Evolutionary conservation across 1,140 invertebrate genomes (phyloP).

Genomic region (Drosophila saltans): DNA sequence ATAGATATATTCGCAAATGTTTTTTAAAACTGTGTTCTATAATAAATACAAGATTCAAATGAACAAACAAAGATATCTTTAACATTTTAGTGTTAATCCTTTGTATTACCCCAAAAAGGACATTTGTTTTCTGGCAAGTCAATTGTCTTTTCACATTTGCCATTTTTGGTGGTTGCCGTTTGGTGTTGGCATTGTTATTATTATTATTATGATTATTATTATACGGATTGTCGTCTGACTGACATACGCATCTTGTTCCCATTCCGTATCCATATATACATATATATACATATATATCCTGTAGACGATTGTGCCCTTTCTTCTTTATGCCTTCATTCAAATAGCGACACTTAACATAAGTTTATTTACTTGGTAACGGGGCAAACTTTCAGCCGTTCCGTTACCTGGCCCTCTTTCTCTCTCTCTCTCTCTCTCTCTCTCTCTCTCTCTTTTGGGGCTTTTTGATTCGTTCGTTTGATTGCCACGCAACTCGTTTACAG

Average conservation of each 20-base stretch:
- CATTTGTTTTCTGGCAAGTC: too few relatives aligned
- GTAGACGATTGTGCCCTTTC: not conserved
- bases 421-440: not conserved
- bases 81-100: too few relatives aligned
- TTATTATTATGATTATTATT: slow-evolving; percentile 3
- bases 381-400: slow-evolving; percentile 32
- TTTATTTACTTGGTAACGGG: slow-evolving; percentile 13
- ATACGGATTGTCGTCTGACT: slow-evolving; percentile 13
- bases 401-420: not conserved
- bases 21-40: too few relatives aligned
- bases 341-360: slow-evolving; percentile 4
- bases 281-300: not conserved
- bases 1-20: too few relatives aligned
- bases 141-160: not conserved
- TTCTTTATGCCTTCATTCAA: not conserved
- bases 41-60: too few relatives aligned
- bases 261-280: slow-evolving; percentile 31
- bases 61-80: too few relatives aligned
- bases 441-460: not conserved
- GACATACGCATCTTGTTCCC: slow-evolving; percentile 45
- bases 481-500: slow-evolving; percentile 71
- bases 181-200: slow-evolving; percentile 5
- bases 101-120: too few relatives aligned
- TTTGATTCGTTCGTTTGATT: slow-evolving; percentile 37
- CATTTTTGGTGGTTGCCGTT: slow-evolving; percentile 36